These are phyloP conservation scores for Calephelis perditalis DNA, from an alignment of 2,888 invertebrate genomes.

Conservation along the genomic window DNA sequence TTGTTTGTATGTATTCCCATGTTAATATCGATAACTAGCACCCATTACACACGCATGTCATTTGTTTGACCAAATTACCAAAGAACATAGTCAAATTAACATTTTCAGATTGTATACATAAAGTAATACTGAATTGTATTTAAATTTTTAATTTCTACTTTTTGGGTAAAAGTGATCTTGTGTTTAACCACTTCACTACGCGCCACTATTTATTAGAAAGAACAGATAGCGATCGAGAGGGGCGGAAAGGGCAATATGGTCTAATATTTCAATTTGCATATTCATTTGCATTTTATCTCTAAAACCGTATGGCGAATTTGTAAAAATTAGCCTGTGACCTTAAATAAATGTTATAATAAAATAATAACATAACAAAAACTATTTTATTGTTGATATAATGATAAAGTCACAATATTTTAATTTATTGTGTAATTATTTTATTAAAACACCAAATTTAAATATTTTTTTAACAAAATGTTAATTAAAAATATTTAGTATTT, in stretches of 20 bases:
- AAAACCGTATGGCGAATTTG: slow-evolving; percentile 48
- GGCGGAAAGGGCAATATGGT: slow-evolving; percentile 41
- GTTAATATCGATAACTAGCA: too few species aligned
- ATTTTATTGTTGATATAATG: background rate
- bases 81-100: too few species aligned
- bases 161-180: slow-evolving; percentile 1
- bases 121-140: too few species aligned
- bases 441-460: too few species aligned
- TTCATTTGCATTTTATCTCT: slow-evolving; percentile 21
- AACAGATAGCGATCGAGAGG: slow-evolving; percentile 31
- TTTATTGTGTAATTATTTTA: too few species aligned
- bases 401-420: too few species aligned
- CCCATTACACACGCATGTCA: too few species aligned
- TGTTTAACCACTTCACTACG: slow-evolving; percentile 7
- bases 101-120: too few species aligned
- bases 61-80: too few species aligned
- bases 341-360: slow-evolving; percentile 7
- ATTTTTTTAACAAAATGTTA: too few species aligned
- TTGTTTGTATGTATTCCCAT: too few species aligned
- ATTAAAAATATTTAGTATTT: too few species aligned
- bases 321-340: slow-evolving; percentile 15
- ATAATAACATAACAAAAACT: background rate
- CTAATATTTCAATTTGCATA: slow-evolving; percentile 26
- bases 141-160: background rate
- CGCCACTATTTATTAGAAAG: slow-evolving; percentile 7